Percentiles rank a stretch among this genome's conserved stretches.
These are phyloP conservation scores for Glyptemys insculpta DNA, from an alignment of 2,797 vertebrate genomes.

Conservation along the genomic window DNA sequence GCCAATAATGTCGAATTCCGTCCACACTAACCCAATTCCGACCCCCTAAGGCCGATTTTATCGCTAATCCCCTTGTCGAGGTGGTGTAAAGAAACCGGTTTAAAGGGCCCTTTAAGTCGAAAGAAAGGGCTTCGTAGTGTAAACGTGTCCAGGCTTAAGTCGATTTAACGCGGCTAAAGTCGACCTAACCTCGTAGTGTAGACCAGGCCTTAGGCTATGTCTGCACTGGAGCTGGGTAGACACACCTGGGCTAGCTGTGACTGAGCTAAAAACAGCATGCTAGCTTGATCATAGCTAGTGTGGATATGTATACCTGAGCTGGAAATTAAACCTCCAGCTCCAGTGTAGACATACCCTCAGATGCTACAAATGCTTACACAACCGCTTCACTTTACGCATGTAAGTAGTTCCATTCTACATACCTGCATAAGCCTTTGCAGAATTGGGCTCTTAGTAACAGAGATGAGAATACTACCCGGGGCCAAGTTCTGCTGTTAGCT, in stretches of 20 bases:
- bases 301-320: background rate
- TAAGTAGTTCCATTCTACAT: background rate
- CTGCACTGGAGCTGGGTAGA: background rate
- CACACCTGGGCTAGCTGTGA: background rate
- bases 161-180: no score
- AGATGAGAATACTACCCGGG: background rate
- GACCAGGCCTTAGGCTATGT: no score
- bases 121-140: no score
- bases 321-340: background rate
- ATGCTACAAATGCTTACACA: fast-evolving
- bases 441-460: background rate
- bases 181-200: no score
- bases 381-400: background rate
- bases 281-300: background rate
- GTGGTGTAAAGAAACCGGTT: no score
- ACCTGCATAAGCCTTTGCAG: background rate
- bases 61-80: no score
- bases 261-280: background rate
- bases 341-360: background rate
- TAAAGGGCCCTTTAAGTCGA: no score
- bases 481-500: background rate
- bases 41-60: no score
- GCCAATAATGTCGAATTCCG: no score
- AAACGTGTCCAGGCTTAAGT: no score
- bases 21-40: no score